These are phyloP conservation scores for Plagiodera versicolora DNA, from an alignment of 2,888 invertebrate species.

Conservation along the genomic window DNA sequence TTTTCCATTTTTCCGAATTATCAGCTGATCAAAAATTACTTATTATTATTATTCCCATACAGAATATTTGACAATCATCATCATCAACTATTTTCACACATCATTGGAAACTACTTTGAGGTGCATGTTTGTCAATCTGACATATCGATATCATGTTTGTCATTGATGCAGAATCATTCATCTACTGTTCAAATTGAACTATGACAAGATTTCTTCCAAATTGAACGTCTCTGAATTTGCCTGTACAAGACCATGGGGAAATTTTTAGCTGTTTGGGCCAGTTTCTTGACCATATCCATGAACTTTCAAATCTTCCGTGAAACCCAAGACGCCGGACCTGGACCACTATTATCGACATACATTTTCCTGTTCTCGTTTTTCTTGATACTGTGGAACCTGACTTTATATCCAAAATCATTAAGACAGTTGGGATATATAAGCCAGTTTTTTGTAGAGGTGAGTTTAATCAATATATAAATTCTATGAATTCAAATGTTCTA, in stretches of 20 bases:
- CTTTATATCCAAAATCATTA: slow-evolving; percentile 44
- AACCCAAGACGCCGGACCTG: slow-evolving; percentile 35
- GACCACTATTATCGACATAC: slow-evolving; percentile 45
- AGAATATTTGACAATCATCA: too few species aligned
- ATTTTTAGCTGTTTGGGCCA: slow-evolving; percentile 43
- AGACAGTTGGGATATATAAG: slow-evolving; percentile 40
- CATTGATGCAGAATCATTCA: background rate
- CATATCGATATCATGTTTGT: background rate
- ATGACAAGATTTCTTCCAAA: background rate
- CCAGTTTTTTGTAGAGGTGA: slow-evolving; percentile 43
- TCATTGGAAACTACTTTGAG: too few species aligned
- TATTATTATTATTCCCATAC: too few species aligned
- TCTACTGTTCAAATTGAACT: background rate
- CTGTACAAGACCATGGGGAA: slow-evolving; percentile 41
- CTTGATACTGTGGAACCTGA: slow-evolving; percentile 46
- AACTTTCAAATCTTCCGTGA: slow-evolving; percentile 46
- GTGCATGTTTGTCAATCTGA: too few species aligned
- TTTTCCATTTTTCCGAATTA: too few species aligned
- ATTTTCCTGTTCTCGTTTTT: slow-evolving; percentile 45
- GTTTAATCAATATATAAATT: too few species aligned
- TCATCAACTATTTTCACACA: too few species aligned
- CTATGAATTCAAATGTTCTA: too few species aligned
- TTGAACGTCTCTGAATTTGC: background rate
- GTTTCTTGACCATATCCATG: slow-evolving; percentile 42
- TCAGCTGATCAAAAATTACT: too few species aligned